Evolutionary conservation across 2,888 invertebrate species (phyloP).

Genomic region (Geotrupes spiniger): DNA sequence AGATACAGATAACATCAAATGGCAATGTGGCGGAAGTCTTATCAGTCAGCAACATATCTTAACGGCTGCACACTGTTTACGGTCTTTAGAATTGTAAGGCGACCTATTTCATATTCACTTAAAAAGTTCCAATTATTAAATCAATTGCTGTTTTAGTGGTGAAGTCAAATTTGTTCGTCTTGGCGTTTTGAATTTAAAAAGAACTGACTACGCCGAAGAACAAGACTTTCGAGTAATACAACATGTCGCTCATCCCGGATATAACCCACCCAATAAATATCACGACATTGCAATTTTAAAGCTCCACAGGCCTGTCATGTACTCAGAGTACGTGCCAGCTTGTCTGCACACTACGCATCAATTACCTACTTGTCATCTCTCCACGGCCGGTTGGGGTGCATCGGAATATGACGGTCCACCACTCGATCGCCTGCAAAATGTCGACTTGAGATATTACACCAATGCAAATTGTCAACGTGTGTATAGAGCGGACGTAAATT

Average conservation of each 20-base stretch:
- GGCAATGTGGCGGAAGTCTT: conserved; percentile 66
- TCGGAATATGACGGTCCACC: conserved; percentile 34
- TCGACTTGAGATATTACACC: not conserved
- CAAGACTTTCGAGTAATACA: conserved; percentile 41
- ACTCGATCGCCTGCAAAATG: conserved; percentile 6
- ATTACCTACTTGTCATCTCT: not conserved
- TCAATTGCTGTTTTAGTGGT: conserved; percentile 11
- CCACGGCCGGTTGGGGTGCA: conserved; percentile 59
- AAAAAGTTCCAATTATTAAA: no score
- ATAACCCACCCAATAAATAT: conserved; percentile 48
- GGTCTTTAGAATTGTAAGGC: conserved; percentile 28
- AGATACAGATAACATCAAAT: conserved; percentile 42
- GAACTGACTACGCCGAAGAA: conserved; percentile 29
- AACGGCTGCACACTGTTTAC: conserved; percentile 66
- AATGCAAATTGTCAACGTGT: not conserved
- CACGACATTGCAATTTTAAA: conserved; percentile 54
- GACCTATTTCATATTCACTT: no score
- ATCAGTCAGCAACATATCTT: conserved; percentile 63
- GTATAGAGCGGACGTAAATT: no score
- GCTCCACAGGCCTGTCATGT: conserved; percentile 43
- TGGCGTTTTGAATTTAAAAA: conserved; percentile 49
- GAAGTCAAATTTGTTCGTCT: conserved; percentile 35
- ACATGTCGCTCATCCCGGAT: conserved; percentile 47
- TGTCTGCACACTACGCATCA: conserved; percentile 43
- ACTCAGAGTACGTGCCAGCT: conserved; percentile 48